Evolutionary conservation across 1,140 invertebrate species (phyloP), one percentile per base, ranked within the genome.

Genomic region (Zaprionus nigranus): DNA sequence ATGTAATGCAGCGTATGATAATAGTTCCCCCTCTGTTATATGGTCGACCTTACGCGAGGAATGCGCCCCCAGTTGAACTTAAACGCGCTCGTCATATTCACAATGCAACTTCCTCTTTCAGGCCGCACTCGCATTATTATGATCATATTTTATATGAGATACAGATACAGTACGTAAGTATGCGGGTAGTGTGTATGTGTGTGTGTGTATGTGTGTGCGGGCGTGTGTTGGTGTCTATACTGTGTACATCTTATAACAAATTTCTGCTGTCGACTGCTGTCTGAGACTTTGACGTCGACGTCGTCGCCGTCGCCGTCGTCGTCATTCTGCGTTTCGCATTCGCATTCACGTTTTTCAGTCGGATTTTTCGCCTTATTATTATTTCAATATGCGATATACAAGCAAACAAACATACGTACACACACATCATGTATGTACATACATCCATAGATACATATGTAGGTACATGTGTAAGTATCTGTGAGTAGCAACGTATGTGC

Each of bases 291-390:
- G 78, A 90, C 84, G 78, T 81, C 67, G 57, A 80, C 62, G 59
- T 68, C 65, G 73, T 72, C 74, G n/a, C n/a, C n/a, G n/a, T n/a
- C n/a, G 81, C 64, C 64, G 57, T 81, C 62, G 59, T 68, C 65
- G 73, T 72, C 74, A 59, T 60, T 71, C 77, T 64, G 72, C 78
- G 67, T 43, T 71, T 81, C 74, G 76, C 81, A 74, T 81, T 82
- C 82, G 71, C 82, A 83, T 87, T 88, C 83, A 87, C 83, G 84
- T 87, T 87, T 88, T 75, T 79, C 81, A 88, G 73, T 88, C 57
- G 74, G 60, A 81, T 90, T 90, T 86, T 82, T 79, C 87, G 87
- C 78, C 82, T 90, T 90, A 90, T 78, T 78, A 78, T 88, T 81
- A 88, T 88, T 90, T 90, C 78, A 85, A 88, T 85, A 90, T 64